These are phyloP conservation scores for Heliconius aoede DNA, from an alignment of 2,888 invertebrate genomes.

Conservation along the genomic window DNA sequence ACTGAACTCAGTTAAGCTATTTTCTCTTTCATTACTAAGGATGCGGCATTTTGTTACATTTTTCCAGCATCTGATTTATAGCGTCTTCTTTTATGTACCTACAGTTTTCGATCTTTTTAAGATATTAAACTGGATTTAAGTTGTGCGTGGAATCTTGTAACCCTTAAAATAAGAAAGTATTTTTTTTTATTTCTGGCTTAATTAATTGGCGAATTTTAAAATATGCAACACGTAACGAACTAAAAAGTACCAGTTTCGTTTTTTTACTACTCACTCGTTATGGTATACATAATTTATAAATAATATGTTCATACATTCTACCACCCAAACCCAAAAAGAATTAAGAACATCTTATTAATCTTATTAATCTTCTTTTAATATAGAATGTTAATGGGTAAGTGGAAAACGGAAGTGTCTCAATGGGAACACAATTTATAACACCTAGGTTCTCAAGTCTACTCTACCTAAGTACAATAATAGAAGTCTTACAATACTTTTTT, in stretches of 20 bases:
- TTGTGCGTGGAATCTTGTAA: slow-evolving; percentile 16
- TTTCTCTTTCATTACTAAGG: slow-evolving; percentile 21
- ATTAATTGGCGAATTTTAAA: slow-evolving; percentile 7
- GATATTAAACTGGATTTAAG: slow-evolving; percentile 19
- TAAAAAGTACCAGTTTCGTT: background rate
- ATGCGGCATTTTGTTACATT: slow-evolving; percentile 12
- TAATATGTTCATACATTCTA: too few relatives aligned
- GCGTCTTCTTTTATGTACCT: background rate
- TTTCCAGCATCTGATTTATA: slow-evolving; percentile 18
- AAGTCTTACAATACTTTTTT: too few relatives aligned
- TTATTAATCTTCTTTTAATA: too few relatives aligned
- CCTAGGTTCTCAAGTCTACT: too few relatives aligned
- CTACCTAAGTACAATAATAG: too few relatives aligned
- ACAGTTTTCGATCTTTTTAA: background rate
- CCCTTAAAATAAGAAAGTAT: slow-evolving; percentile 9
- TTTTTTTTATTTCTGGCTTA: slow-evolving; percentile 19
- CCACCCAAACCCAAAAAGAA: too few relatives aligned
- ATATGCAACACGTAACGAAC: background rate
- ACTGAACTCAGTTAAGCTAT: background rate
- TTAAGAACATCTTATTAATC: too few relatives aligned
- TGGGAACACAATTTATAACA: too few relatives aligned
- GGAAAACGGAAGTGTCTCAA: too few relatives aligned
- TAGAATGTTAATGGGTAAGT: too few relatives aligned
- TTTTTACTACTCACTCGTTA: background rate
- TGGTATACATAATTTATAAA: background rate